Base-by-base conservation (phyloP, 2,797 vertebrate genomes). In the Hemitrygon akajei region DNA sequence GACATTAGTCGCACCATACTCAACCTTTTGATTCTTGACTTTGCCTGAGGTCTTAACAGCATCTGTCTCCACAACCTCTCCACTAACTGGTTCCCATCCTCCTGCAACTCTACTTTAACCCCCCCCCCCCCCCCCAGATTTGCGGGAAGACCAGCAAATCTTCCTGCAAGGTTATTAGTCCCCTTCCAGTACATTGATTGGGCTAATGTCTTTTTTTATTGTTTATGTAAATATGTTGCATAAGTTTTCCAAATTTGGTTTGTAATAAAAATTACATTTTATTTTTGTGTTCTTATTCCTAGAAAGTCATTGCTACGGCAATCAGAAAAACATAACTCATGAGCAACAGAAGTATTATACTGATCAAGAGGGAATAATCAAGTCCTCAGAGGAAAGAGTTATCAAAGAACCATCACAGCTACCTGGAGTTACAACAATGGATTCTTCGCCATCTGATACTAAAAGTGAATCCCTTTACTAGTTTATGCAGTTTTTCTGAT, bases 301-400 rank as follows among this genome's bases (percentile, higher is more conserved):
- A 95, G 95, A 95, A 97, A 97, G 96, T 92, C 94, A 97, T 94
- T 97, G 97, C 95, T 96, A 96, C 63, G 95, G 95, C 93, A 96
- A 95, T 94, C 94, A 94, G 94, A 84, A 94, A 94, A 95, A 95
- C 94, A 95, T 73, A 94, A 96, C 20, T 94, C 96, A 96, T 60
- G 94, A 95, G 93, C 96, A 95, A 94, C 95, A 96, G 95, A 97
- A 97, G 93, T 97, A 97, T 94, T 97, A 96, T 93, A 94, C 94
- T 94, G 95, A 95, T 87, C 73, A 94, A n/a, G 95, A 94, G 34
- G 92, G 95, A 94, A 95, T 76, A 30, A 56, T 95, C 91, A 95
- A 94, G 93, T 94, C 30, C 81, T 91, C 94, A 82, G 71, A 93
- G 91, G 95, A 95, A 73, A 94, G 93, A 94, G 94, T 87, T 92